Conservation (phyloP, 2,888 invertebrate genomes). For the Coenonympha glycerion region DNA sequence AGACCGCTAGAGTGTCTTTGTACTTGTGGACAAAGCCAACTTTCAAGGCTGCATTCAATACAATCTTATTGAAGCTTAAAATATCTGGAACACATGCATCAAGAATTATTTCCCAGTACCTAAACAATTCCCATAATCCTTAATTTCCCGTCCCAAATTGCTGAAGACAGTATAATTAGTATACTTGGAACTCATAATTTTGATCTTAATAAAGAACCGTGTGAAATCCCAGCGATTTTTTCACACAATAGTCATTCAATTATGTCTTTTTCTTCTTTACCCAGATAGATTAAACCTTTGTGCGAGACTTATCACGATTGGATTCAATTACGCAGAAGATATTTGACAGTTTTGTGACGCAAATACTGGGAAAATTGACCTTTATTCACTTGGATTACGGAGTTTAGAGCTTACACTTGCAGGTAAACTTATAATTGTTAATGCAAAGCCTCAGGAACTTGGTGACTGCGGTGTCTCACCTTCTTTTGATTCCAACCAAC, state of each 20-base stretch:
- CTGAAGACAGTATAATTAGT: not conserved
- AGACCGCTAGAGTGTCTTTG: no score
- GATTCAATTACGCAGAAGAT: conserved; percentile 32
- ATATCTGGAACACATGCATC: not conserved
- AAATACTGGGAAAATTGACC: conserved; percentile 15
- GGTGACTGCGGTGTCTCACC: conserved; percentile 38
- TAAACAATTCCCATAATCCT: not conserved
- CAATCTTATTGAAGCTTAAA: not conserved
- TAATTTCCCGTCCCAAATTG: not conserved
- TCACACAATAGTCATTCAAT: conserved; percentile 46
- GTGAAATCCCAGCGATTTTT: conserved; percentile 38
- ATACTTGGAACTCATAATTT: not conserved
- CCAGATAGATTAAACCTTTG: conserved; percentile 47
- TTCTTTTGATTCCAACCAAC: conserved; percentile 20
- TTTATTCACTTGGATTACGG: conserved; percentile 18
- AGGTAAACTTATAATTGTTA: conserved; percentile 21
- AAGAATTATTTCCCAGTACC: not conserved
- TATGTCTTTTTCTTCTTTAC: conserved; percentile 43
- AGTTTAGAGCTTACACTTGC: not conserved
- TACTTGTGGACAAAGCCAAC: no score
- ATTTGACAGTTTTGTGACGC: conserved; percentile 4
- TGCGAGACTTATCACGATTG: conserved; percentile 49
- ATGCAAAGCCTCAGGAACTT: conserved; percentile 41
- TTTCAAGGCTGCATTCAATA: no score
- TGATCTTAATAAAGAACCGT: conserved; percentile 34